Conservation (phyloP, 1,140 invertebrate species). For the Drosophila parabipectinata region DNA sequence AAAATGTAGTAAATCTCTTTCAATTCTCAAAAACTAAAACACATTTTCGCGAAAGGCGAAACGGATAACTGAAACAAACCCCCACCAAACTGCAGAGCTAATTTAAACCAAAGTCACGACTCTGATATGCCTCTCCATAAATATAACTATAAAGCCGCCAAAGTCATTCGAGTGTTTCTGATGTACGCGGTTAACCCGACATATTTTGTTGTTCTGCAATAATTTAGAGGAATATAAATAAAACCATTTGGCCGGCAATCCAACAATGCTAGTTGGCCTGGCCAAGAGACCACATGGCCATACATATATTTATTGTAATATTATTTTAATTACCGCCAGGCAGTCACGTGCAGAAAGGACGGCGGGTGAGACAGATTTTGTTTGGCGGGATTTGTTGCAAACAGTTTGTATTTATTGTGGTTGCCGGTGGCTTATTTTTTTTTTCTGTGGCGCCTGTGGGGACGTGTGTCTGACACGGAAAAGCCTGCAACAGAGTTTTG, state of each 20-base stretch:
- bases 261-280: conserved; percentile 42
- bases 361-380: conserved; percentile 30
- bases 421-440: conserved; percentile 45
- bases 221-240: conserved; percentile 51
- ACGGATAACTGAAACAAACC: conserved; percentile 7
- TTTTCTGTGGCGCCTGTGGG: conserved; percentile 7
- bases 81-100: conserved; percentile 4
- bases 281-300: conserved; percentile 16
- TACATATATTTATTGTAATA: conserved; percentile 72
- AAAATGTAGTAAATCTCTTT: too few species aligned
- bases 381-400: conserved; percentile 46
- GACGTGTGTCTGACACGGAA: conserved; percentile 63
- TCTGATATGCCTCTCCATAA: conserved; percentile 1
- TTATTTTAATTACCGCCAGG: conserved; percentile 71
- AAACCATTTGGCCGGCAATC: conserved; percentile 5
- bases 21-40: too few species aligned
- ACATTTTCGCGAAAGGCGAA: not conserved
- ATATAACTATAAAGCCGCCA: not conserved
- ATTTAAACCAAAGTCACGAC: conserved; percentile 42
- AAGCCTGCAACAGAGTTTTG: conserved; percentile 34
- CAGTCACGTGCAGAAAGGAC: conserved; percentile 39
- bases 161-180: conserved; percentile 31
- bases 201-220: conserved; percentile 49
- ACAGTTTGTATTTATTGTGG: conserved; percentile 78
- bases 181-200: conserved; percentile 64